Percentiles rank a stretch among this genome's conserved stretches.
These are phyloP conservation scores for Phymanthus crucifer DNA, from an alignment of 92 coral and sea anemone species.

Conservation along the genomic window DNA sequence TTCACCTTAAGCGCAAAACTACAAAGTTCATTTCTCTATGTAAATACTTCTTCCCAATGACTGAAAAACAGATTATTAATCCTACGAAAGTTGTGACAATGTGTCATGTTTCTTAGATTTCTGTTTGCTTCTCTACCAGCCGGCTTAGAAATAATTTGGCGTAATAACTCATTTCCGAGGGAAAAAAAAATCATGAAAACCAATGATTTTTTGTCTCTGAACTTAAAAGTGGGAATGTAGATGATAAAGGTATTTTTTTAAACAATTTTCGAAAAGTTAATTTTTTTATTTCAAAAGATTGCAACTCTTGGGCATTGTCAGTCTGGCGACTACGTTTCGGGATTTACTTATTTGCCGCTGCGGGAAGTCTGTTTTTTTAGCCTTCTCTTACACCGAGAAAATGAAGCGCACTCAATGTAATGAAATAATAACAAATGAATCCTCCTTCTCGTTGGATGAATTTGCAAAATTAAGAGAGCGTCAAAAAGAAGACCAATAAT, in stretches of 20 bases:
- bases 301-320: not conserved
- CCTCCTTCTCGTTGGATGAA: not conserved
- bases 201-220: no score
- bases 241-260: not conserved
- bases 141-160: no score
- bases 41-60: not conserved
- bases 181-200: no score
- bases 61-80: not conserved
- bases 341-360: not conserved
- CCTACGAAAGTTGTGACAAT: not conserved
- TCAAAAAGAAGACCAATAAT: no score
- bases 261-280: not conserved
- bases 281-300: not conserved
- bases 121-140: not conserved
- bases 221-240: no score
- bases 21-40: not conserved
- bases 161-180: no score
- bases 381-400: not conserved
- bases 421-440: not conserved
- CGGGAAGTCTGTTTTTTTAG: not conserved
- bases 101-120: not conserved
- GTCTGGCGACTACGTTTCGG: not conserved
- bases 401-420: not conserved
- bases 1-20: not conserved
- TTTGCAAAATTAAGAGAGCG: not conserved